Conservation (phyloP, 2,888 invertebrate genomes). For the Cerastis rubricosa region DNA sequence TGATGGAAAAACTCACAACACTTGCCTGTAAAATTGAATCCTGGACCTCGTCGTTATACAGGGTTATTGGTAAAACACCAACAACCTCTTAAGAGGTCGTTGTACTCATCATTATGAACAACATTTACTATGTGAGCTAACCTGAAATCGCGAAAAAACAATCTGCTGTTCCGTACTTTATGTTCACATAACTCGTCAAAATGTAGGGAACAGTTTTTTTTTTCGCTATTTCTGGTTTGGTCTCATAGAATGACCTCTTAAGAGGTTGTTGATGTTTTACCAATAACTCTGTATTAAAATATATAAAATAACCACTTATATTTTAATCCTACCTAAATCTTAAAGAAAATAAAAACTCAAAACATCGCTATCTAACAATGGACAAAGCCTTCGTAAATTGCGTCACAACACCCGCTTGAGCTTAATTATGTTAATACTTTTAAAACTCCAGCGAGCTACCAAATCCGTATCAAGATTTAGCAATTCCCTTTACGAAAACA, state of each 20-base stretch:
- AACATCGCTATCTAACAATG: constrained; percentile 24
- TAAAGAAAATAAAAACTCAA: constrained; percentile 23
- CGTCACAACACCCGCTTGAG: constrained; percentile 35
- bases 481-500: constrained; percentile 19
- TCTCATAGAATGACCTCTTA: too few relatives aligned
- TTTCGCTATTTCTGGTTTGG: too few relatives aligned
- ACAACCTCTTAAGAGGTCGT: too few relatives aligned
- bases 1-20: not conserved
- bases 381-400: constrained; percentile 29
- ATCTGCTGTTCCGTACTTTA: too few relatives aligned
- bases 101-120: too few relatives aligned
- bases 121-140: too few relatives aligned
- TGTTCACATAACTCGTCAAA: too few relatives aligned
- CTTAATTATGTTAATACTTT: constrained; percentile 53
- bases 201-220: too few relatives aligned
- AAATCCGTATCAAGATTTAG: constrained; percentile 41
- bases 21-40: not conserved
- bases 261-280: too few relatives aligned
- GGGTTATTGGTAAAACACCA: too few relatives aligned
- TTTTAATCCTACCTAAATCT: not conserved
- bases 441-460: constrained; percentile 31
- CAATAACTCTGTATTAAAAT: too few relatives aligned
- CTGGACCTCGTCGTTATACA: not conserved
- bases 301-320: not conserved
- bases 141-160: too few relatives aligned